A percentile compares a stretch with the other conserved stretches of the same genome.
Conservation (phyloP, 30 jellyfish, hydroid and myxozoan species). For the Calvadosia cruxmelitensis region DNA sequence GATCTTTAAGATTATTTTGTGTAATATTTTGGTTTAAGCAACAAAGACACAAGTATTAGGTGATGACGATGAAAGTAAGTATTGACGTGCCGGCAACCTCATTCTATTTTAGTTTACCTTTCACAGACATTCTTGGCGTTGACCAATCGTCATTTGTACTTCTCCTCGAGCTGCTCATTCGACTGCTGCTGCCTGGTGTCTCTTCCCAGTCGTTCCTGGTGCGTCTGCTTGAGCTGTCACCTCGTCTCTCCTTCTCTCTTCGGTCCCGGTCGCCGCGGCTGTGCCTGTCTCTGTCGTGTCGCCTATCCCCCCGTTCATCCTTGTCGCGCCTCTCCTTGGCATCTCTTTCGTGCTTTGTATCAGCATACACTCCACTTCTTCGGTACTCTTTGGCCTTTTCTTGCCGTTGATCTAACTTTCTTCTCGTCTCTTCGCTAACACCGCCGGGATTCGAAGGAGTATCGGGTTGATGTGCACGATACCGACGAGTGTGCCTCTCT, state of each 20-base stretch:
- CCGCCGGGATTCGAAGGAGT: slow-evolving; percentile 98
- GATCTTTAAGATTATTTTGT: no score
- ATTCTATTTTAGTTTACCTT: no score
- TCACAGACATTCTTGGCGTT: slow-evolving; percentile 65
- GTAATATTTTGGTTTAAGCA: no score
- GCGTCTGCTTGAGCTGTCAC: slow-evolving; percentile 30
- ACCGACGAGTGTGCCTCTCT: slow-evolving; percentile 12
- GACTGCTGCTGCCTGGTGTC: slow-evolving; percentile 49
- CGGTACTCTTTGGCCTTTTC: slow-evolving; percentile 66
- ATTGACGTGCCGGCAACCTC: no score
- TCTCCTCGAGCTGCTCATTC: slow-evolving; percentile 34
- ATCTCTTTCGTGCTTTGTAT: slow-evolving; percentile 5
- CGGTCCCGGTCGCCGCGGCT: slow-evolving; percentile 1
- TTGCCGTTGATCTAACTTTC: slow-evolving; percentile 39
- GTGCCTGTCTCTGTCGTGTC: not conserved
- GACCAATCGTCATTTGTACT: slow-evolving; percentile 25
- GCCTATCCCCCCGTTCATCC: slow-evolving; percentile 12
- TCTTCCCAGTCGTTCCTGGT: slow-evolving; percentile 94
- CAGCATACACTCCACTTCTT: slow-evolving; percentile 19
- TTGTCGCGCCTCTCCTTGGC: slow-evolving; percentile 3
- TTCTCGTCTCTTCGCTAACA: slow-evolving; percentile 56
- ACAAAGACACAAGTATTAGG: no score
- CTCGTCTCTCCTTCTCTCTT: slow-evolving; percentile 10
- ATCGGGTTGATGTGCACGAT: slow-evolving; percentile 78
- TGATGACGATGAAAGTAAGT: no score